These are phyloP conservation scores for Copidosoma aretas DNA, from an alignment of 2,888 invertebrate genomes.

Conservation along the genomic window DNA sequence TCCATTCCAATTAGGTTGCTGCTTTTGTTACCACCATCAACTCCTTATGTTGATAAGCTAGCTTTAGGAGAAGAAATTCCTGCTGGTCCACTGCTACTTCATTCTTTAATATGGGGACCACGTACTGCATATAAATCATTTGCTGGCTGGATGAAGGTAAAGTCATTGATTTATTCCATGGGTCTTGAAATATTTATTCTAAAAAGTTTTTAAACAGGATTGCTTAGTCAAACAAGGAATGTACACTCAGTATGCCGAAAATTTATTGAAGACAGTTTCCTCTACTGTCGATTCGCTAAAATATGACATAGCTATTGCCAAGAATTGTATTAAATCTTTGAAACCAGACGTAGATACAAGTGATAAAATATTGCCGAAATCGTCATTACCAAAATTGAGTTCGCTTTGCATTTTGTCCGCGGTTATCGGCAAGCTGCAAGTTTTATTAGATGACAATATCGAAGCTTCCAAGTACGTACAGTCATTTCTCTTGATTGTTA, in stretches of 20 bases:
- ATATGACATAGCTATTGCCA: conserved; percentile 70
- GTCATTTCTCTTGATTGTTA: neutral
- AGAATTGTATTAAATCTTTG: conserved; percentile 67
- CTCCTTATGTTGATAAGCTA: conserved; percentile 82
- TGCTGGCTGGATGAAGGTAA: conserved; percentile 82
- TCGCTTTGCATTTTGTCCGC: conserved; percentile 79
- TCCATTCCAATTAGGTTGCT: conserved; percentile 68
- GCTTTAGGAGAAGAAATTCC: conserved; percentile 72
- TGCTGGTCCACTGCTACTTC: conserved; percentile 75
- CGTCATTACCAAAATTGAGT: conserved; percentile 71
- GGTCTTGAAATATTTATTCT: neutral
- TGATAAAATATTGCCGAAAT: conserved; percentile 59
- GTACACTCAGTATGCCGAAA: conserved; percentile 80
- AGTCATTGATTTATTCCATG: conserved; percentile 4
- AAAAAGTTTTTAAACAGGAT: conserved; percentile 64
- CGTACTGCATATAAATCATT: conserved; percentile 84
- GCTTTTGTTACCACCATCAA: conserved; percentile 87
- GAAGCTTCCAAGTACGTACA: conserved; percentile 53
- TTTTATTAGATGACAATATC: conserved; percentile 64
- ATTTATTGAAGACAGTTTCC: conserved; percentile 75
- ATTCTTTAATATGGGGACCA: conserved; percentile 90
- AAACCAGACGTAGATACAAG: conserved; percentile 63
- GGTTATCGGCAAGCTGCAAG: conserved; percentile 77
- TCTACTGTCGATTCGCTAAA: conserved; percentile 72
- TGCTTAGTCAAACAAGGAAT: conserved; percentile 89